phyloP scores from a whole-genome alignment of 2,888 invertebrate species.

The Myathropa florea region DNA sequence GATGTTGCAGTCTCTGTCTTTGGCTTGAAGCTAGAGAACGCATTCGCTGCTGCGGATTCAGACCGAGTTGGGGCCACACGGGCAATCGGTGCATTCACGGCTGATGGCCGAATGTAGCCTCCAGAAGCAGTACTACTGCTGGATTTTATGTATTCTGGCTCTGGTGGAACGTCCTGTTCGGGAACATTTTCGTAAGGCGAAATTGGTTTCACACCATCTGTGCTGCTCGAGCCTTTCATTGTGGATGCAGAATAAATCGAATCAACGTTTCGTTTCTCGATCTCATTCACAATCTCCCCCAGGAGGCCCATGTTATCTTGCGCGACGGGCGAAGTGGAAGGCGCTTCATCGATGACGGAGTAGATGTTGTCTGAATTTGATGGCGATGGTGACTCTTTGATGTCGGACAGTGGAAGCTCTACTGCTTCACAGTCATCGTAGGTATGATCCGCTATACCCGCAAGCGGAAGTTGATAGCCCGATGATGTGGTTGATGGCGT shows the following conservation, averaged over 20 bases:
- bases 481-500: conserved; percentile 81
- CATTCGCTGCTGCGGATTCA: conserved; percentile 75
- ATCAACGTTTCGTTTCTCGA: conserved; percentile 91
- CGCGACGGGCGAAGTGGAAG: conserved; percentile 80
- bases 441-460: conserved; percentile 81
- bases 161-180: conserved; percentile 76
- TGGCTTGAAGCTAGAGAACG: conserved; percentile 80
- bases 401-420: conserved; percentile 83
- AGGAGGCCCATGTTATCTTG: conserved; percentile 88
- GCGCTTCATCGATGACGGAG: conserved; percentile 91
- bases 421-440: conserved; percentile 90
- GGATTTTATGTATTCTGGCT: conserved; percentile 84
- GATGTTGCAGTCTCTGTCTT: conserved; percentile 53
- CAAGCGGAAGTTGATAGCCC: conserved; percentile 83
- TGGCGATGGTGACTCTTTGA: conserved; percentile 84
- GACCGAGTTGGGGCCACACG: conserved; percentile 80
- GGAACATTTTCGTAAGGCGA: conserved; percentile 51
- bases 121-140: conserved; percentile 86
- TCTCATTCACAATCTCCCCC: conserved; percentile 93
- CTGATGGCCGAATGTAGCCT: conserved; percentile 88
- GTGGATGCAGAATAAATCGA: conserved; percentile 92
- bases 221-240: conserved; percentile 83
- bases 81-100: conserved; percentile 85
- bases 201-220: conserved; percentile 36
- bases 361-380: conserved; percentile 88